These are phyloP conservation scores for Anguilla japonica DNA, from an alignment of 2,113 vertebrate genomes.

Conservation along the genomic window DNA sequence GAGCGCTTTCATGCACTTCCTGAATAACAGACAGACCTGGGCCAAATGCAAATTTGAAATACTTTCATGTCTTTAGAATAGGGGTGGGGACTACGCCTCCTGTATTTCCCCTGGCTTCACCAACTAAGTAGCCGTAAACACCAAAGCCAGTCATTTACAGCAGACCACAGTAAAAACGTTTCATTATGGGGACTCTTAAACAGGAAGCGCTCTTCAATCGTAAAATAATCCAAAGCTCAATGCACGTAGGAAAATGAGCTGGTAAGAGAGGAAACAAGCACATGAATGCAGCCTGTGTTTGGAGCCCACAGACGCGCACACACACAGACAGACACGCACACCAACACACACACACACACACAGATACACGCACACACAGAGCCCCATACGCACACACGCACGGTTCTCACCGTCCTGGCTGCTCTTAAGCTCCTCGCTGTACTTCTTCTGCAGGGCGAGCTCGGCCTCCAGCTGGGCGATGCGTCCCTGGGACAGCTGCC, in stretches of 20 bases:
- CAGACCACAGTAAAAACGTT: background rate
- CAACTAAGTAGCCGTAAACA: too few relatives aligned
- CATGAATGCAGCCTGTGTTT: too few relatives aligned
- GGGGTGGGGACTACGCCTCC: too few relatives aligned
- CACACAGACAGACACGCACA: background rate
- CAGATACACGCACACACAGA: background rate
- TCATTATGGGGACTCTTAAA: background rate
- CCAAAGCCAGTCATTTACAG: background rate
- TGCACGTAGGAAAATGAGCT: too few relatives aligned
- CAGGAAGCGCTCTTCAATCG: background rate
- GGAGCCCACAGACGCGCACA: too few relatives aligned
- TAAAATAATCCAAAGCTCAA: background rate
- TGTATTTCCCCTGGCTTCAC: too few relatives aligned
- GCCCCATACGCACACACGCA: background rate
- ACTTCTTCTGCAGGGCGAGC: slow-evolving; percentile 99
- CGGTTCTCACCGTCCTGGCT: slow-evolving; percentile 94
- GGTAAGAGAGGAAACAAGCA: too few relatives aligned
- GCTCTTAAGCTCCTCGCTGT: slow-evolving; percentile 99
- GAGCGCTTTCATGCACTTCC: background rate
- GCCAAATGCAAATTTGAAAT: background rate
- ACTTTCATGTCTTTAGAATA: too few relatives aligned
- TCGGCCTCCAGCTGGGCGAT: slow-evolving; percentile 99
- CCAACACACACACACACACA: background rate
- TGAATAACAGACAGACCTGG: background rate
- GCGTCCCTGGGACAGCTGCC: slow-evolving; percentile 98